Evolutionary conservation across 2,888 invertebrate genomes (phyloP), one percentile per base, ranked within the genome.

Genomic region (Drosophila anomalipes): DNA sequence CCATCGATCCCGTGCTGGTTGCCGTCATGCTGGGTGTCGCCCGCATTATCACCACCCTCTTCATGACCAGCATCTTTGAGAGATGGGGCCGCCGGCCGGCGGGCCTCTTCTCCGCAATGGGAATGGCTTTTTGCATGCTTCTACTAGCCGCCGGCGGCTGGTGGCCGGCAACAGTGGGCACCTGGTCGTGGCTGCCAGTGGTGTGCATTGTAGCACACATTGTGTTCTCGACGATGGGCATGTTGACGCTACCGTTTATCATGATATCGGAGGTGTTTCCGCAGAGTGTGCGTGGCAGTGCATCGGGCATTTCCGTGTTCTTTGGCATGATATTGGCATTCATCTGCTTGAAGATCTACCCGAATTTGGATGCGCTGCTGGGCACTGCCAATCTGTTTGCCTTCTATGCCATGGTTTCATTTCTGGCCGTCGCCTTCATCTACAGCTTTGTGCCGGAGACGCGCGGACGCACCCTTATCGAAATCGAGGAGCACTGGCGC

Each of bases 191-290:
- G 75, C 70, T 93, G 64, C 91, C 93, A 0, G 92, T 90, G 4
- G 67, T 89, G 4, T 91, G 92, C 73, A 93, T 93, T 60, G 81
- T 93, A 4, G 72, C 91, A 4, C 93, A 82, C 90, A 94, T 77
- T 93, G 95, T 90, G 88, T 96, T 63, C 93, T 95, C 91, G 80
- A 93, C 93, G 3, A 89, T 92, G 82, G 93, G 96, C 39, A 82
- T 93, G 57, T 71, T 95, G 12, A 96, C 96, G 3, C 90, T 97
- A 70, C 96, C 96, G 0, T 97, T 96, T 95, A 95, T 96, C 56
- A 95, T 97, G 95, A 95, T 96, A 80, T 96, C 96, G 0, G 97
- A 97, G 93, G 94, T 97, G 0, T 96, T 96, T 89, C 95, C 96
- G 0, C 94, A 94, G 3, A 94, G 94, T 61, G 94, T 94, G 0